Percentiles rank a stretch among this genome's conserved stretches.
These are phyloP conservation scores for Druceiella hillmani DNA, from an alignment of 2,888 invertebrate species.

Conservation along the genomic window DNA sequence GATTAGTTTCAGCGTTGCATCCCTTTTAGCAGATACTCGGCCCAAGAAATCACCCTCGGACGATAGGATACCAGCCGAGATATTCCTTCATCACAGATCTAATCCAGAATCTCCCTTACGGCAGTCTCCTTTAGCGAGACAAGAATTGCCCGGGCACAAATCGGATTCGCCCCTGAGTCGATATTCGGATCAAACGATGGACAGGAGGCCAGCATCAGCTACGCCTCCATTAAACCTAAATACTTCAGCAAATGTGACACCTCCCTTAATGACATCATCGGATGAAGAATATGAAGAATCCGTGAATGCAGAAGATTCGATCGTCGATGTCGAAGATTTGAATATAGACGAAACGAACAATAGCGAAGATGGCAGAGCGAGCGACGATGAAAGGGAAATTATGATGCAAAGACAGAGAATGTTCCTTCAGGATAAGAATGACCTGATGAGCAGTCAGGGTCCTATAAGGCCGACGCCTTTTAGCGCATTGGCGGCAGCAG, in stretches of 20 bases:
- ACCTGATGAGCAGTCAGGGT: slow-evolving; percentile 40
- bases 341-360: slow-evolving; percentile 48
- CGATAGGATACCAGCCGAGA: slow-evolving; percentile 38
- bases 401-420: slow-evolving; percentile 25
- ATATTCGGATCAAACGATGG: slow-evolving; percentile 7
- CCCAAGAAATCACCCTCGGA: slow-evolving; percentile 44
- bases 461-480: slow-evolving; percentile 75
- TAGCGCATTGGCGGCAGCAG: slow-evolving; percentile 67
- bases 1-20: slow-evolving; percentile 84
- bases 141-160: slow-evolving; percentile 44
- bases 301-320: slow-evolving; percentile 61
- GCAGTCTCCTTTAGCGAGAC: slow-evolving; percentile 44
- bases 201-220: slow-evolving; percentile 35
- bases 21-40: slow-evolving; percentile 78
- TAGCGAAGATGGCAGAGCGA: slow-evolving; percentile 40
- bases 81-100: slow-evolving; percentile 47
- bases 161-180: slow-evolving; percentile 31
- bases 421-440: slow-evolving; percentile 32
- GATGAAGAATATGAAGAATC: slow-evolving; percentile 65
- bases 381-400: slow-evolving; percentile 33
- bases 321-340: slow-evolving; percentile 77
- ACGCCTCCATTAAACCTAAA: slow-evolving; percentile 47
- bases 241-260: slow-evolving; percentile 42
- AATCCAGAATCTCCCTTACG: slow-evolving; percentile 47
- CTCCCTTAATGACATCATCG: slow-evolving; percentile 34